A percentile compares a stretch with the other conserved stretches of the same genome.
phyloP scores from a whole-genome alignment of 2,888 invertebrate species.

The Aphodius granarius region DNA sequence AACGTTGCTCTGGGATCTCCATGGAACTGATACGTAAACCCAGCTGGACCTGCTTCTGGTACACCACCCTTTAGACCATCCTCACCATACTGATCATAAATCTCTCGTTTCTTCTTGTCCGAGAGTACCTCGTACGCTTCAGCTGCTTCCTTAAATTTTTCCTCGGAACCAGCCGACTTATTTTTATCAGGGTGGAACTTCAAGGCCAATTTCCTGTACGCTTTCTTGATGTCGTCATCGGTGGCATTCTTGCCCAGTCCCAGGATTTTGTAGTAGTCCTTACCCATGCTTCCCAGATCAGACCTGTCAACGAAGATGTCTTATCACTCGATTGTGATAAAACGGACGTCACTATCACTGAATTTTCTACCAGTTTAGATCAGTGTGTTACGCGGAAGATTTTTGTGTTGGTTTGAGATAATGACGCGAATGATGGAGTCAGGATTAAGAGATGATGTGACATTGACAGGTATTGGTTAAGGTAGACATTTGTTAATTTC shows the following conservation, averaged over 20 bases:
- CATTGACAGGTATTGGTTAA: background rate
- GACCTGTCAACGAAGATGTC: background rate
- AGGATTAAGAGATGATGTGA: background rate
- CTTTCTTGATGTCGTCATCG: constrained; percentile 96
- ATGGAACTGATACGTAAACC: constrained; percentile 83
- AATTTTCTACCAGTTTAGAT: background rate
- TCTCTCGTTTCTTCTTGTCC: constrained; percentile 90
- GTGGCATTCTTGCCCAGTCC: constrained; percentile 80
- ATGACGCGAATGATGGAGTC: background rate
- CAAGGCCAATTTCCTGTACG: constrained; percentile 90
- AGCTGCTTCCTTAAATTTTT: constrained; percentile 91
- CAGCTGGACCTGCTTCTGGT: constrained; percentile 55
- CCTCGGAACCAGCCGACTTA: constrained; percentile 89
- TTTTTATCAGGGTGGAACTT: constrained; percentile 99
- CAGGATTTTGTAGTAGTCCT: constrained; percentile 94
- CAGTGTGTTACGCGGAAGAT: background rate
- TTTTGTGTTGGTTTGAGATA: background rate
- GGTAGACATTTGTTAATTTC: background rate
- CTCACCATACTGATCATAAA: constrained; percentile 90
- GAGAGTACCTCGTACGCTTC: constrained; percentile 97
- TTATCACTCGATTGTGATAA: background rate
- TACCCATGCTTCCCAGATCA: constrained; percentile 88
- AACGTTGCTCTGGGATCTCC: constrained; percentile 95
- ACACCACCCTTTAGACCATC: constrained; percentile 83
- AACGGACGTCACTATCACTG: background rate